A percentile compares a stretch with the other conserved stretches of the same genome.
Evolutionary conservation across 2,113 vertebrate genomes (phyloP).

Genomic region (Ibidorhyncha struthersii): DNA sequence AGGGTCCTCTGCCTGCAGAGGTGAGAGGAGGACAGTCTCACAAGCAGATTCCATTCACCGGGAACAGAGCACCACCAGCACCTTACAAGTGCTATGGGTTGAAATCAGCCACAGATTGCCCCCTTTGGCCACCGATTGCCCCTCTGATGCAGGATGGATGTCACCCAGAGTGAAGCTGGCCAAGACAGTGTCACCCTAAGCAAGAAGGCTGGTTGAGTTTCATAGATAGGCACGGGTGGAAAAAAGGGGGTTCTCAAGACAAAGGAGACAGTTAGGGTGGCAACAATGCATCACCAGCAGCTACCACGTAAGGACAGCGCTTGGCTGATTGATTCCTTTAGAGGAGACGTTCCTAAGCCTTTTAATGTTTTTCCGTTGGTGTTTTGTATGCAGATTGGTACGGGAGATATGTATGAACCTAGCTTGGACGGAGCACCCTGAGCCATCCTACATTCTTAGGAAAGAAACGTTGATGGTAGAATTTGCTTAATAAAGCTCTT

Average conservation of each 20-base stretch:
- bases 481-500: neutral
- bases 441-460: neutral
- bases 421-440: neutral
- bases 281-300: constrained; percentile 31
- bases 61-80: neutral
- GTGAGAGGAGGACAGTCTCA: neutral
- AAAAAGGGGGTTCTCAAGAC: neutral
- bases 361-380: constrained; percentile 24
- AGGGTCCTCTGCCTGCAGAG: neutral
- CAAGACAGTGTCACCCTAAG: neutral
- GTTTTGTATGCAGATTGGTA: neutral
- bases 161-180: neutral
- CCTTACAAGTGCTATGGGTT: neutral
- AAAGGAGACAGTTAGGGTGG: neutral
- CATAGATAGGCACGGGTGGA: neutral
- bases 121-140: too few species aligned
- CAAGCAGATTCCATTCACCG: neutral
- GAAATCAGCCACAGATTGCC: neutral
- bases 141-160: rapidly evolving
- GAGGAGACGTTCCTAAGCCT: neutral
- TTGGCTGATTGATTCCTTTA: neutral
- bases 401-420: neutral
- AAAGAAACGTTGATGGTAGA: neutral
- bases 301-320: neutral
- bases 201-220: neutral